Conservation (phyloP, 2,113 vertebrate species). For the Halichoerus grypus region DNA sequence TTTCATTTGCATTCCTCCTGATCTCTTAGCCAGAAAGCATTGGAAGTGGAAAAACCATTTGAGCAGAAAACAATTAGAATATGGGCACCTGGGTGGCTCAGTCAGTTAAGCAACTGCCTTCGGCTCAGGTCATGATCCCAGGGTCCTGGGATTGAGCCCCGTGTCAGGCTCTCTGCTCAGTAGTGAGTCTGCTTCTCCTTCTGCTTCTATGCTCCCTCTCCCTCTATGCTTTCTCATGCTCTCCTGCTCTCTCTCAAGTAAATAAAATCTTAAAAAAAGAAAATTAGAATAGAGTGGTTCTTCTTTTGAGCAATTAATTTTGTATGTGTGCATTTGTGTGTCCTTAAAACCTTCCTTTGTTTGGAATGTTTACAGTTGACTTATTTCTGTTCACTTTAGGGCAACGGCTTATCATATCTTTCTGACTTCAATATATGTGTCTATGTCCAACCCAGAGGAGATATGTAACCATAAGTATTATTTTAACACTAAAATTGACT, state of each 20-base stretch:
- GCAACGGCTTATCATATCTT: not conserved
- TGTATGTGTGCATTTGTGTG: not conserved
- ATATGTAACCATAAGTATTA: not conserved
- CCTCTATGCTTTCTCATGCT: not conserved
- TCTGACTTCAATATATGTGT: not conserved
- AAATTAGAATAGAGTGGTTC: slow-evolving; percentile 1
- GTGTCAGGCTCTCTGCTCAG: not conserved
- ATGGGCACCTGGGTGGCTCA: not conserved
- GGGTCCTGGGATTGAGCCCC: no score
- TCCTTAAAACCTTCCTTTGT: not conserved
- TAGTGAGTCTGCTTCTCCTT: not conserved
- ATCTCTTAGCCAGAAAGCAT: not conserved
- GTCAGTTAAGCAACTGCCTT: not conserved
- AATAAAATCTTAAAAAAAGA: not conserved
- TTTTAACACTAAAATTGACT: not conserved
- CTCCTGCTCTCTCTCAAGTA: no score
- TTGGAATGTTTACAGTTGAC: not conserved
- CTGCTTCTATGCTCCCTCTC: not conserved
- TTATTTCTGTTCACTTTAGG: not conserved
- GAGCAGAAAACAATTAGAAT: slow-evolving; percentile 28
- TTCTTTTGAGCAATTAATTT: slow-evolving; percentile 21
- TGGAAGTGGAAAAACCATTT: slow-evolving; percentile 28
- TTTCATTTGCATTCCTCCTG: slow-evolving; percentile 43
- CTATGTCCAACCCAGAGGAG: not conserved
- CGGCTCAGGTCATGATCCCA: not conserved